Base-by-base conservation (phyloP, 92 coral and sea anemone genomes). In the Zoanthus solanderi region DNA sequence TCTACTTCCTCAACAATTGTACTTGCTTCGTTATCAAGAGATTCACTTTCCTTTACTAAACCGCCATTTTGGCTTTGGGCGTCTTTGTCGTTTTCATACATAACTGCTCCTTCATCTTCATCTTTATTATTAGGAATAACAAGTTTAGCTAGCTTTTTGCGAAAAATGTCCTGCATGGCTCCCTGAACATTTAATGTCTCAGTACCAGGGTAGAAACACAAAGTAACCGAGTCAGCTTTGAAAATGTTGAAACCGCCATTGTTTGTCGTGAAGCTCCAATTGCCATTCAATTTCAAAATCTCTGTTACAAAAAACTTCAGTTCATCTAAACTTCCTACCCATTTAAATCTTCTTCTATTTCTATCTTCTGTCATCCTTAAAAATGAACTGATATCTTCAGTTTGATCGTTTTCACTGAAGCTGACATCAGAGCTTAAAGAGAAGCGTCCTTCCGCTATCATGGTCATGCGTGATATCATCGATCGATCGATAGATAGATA, bases 211-310 rank as follows among this genome's bases (percentile, higher is more conserved):
- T 83, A 83, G 31, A 66, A 71, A 9, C 46, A 83, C 75, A 83
- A 68, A 68, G 87, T 83, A 37, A 83, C 76, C 18, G 46, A 71
- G 29, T 83, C 71, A 8, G 77, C 53, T 74, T 83, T 83, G 14
- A 83, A 71, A 16, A 83, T 76, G 45, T 83, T 31, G 28, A 71
- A 83, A 37, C 87, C 78, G 65, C 87, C 78, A 34, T 83, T 69
- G 69, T 47, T 83, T 8, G 52, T 69, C 67, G 71, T 53, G 69
- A 47, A 56, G 52, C 60, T 32, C 66, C 87, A 83, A 15, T 10
- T 42, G 29, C 87, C 87, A 32, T 69, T 30, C 17, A 82, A 29
- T 46, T 44, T 82, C 56, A 82, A 50, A 15, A 28, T 65, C 45
- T 31, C 65, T 82, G 17, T 31, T 30, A 82, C 86, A 18, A 45